Evolutionary conservation across 2,888 invertebrate species (phyloP).

Genomic region (Hyposoter dolosus): DNA sequence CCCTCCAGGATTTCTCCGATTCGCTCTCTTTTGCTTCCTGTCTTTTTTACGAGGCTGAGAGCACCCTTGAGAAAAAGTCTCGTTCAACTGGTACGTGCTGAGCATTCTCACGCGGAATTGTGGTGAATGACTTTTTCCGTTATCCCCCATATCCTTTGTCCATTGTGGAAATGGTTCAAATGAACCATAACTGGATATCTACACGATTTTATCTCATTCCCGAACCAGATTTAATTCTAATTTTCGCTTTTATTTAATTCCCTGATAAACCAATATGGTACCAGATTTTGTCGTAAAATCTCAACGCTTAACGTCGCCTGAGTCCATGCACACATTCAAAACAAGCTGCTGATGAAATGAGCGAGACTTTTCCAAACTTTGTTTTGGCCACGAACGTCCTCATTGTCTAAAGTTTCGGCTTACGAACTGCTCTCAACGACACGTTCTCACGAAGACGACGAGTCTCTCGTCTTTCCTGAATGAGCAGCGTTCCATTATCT

Average conservation of each 20-base stretch:
- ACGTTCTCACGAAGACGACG: neutral
- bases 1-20: conserved; percentile 29
- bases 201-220: neutral
- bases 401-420: neutral
- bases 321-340: neutral
- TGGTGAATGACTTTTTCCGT: neutral
- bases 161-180: neutral
- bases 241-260: neutral
- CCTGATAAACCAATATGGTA: neutral
- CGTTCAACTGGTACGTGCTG: conserved; percentile 68
- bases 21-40: conserved; percentile 11
- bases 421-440: conserved; percentile 25
- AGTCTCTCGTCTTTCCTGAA: conserved; percentile 59
- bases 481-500: conserved; percentile 59
- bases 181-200: neutral
- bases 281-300: neutral
- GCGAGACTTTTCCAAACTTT: neutral
- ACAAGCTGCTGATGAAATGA: neutral
- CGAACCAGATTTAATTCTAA: neutral
- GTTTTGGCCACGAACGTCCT: neutral
- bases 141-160: neutral
- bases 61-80: conserved; percentile 65
- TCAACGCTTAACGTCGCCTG: neutral
- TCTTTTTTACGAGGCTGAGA: conserved; percentile 23
- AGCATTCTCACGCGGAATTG: conserved; percentile 48